Evolutionary conservation across 2,113 vertebrate species (phyloP).

Genomic region (Nothocercus julius): DNA sequence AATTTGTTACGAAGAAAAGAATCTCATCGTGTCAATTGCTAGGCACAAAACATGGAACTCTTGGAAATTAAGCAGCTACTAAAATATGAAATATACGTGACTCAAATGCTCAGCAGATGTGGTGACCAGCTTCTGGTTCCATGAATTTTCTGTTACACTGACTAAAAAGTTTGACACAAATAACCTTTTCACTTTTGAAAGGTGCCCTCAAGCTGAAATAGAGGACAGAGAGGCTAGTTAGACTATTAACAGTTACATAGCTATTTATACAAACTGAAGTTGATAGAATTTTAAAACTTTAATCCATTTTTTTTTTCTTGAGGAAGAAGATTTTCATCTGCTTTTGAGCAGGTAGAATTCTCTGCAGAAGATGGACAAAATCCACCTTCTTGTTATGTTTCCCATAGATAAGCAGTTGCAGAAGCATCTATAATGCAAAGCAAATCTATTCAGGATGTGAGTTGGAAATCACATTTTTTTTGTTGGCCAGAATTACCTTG

Average conservation of each 20-base stretch:
- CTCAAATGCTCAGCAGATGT: not conserved
- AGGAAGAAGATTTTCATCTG: not conserved
- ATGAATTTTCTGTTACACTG: not conserved
- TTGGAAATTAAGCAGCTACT: not conserved
- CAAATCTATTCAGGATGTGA: not conserved
- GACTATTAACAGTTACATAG: not conserved
- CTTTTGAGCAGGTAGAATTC: not conserved
- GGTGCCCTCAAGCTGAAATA: not conserved
- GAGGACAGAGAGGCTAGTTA: not conserved
- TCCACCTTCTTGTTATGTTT: not conserved
- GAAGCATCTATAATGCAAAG: not conserved
- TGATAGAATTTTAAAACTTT: not conserved
- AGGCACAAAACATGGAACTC: not conserved
- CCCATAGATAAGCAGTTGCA: not conserved
- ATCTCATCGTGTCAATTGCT: not conserved
- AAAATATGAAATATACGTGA: not conserved
- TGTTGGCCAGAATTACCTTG: not conserved
- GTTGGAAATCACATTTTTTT: not conserved
- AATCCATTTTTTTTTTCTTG: not conserved
- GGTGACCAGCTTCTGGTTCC: not conserved
- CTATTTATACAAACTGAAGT: not conserved
- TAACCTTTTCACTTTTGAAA: not conserved
- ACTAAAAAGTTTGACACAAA: not conserved
- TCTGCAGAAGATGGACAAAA: not conserved
- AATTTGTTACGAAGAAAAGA: not conserved